A percentile compares a stretch with the other conserved stretches of the same genome.
phyloP scores from a whole-genome alignment of 2,888 invertebrate genomes.

The Mayetiola destructor region DNA sequence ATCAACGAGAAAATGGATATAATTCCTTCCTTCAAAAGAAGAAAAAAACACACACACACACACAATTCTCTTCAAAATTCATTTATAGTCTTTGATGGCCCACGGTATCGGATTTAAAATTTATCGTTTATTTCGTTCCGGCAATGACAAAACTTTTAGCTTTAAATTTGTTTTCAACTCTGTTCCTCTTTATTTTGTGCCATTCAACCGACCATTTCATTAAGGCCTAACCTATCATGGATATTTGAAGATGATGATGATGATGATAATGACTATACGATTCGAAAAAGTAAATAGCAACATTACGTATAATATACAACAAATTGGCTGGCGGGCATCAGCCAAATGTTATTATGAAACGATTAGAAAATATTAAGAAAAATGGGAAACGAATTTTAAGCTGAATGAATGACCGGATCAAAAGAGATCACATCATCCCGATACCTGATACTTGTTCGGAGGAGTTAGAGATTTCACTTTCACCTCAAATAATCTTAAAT shows the following conservation, averaged over 20 bases:
- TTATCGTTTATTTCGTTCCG: not conserved
- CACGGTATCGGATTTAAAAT: constrained; percentile 2
- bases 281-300: no score
- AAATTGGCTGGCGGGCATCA: no score
- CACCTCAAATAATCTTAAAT: no score
- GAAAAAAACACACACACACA: not conserved
- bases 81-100: not conserved
- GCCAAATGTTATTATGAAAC: no score
- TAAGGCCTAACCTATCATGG: not conserved
- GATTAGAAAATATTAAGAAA: no score
- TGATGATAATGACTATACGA: not conserved
- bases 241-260: not conserved
- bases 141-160: not conserved
- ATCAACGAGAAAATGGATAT: not conserved
- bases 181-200: not conserved
- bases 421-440: no score
- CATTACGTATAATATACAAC: no score
- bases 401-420: no score
- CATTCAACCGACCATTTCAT: no score
- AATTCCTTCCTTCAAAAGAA: not conserved
- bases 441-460: no score
- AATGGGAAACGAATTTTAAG: no score
- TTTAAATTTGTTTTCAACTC: not conserved
- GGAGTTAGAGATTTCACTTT: no score
- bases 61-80: not conserved